Conservation (phyloP, 2,888 invertebrate genomes). For the Exocentrus adspersus region DNA sequence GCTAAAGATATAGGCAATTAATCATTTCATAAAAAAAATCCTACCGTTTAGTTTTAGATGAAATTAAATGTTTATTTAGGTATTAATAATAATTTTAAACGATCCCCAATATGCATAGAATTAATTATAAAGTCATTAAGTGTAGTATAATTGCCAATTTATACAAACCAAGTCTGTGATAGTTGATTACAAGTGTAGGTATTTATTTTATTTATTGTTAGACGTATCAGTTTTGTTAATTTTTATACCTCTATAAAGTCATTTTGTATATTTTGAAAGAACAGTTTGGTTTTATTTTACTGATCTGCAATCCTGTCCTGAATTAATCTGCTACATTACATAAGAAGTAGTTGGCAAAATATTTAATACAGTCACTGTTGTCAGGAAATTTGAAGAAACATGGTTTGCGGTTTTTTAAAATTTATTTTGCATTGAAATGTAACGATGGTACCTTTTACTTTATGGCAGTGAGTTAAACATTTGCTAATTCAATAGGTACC, state of each 20-base stretch:
- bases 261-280: not conserved
- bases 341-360: no score
- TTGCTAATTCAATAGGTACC: constrained; percentile 1
- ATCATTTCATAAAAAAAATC: not conserved
- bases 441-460: constrained; percentile 30
- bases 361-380: no score
- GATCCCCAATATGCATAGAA: not conserved
- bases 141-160: not conserved
- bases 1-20: no score
- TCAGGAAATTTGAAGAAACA: no score
- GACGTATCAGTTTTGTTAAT: not conserved
- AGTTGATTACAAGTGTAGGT: not conserved
- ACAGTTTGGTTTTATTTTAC: no score
- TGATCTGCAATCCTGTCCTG: no score
- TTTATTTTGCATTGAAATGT: constrained; percentile 14
- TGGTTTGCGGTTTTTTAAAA: constrained; percentile 2
- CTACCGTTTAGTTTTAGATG: no score
- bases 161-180: constrained; percentile 22
- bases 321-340: no score
- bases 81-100: not conserved
- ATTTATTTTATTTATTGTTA: constrained; percentile 16
- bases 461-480: constrained; percentile 35
- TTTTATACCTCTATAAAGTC: not conserved
- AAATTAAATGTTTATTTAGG: not conserved
- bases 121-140: constrained; percentile 1